Percentiles rank a stretch among this genome's conserved stretches.
Evolutionary conservation across 2,113 vertebrate species (phyloP).

Genomic region (Apaloderma vittatum): DNA sequence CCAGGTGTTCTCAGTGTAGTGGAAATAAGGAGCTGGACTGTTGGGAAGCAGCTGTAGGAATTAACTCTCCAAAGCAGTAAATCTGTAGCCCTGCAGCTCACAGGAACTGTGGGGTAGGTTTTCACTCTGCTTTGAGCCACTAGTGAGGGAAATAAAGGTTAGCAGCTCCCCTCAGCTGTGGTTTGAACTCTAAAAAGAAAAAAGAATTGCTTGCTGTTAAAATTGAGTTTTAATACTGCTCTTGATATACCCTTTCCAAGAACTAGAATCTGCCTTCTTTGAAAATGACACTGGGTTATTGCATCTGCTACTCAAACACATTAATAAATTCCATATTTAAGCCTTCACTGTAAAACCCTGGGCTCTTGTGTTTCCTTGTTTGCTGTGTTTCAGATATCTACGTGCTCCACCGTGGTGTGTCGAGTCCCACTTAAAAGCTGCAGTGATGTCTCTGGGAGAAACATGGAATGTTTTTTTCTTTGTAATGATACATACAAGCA

Average conservation of each 20-base stretch:
- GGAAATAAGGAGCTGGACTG: conserved; percentile 2
- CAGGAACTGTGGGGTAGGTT: background rate
- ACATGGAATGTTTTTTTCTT: background rate
- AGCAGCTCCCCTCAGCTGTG: background rate
- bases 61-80: background rate
- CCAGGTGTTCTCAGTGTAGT: background rate
- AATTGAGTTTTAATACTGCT: background rate
- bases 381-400: background rate
- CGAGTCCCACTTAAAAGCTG: background rate
- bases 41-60: conserved; percentile 52
- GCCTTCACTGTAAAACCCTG: background rate
- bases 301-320: conserved; percentile 40
- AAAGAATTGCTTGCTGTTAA: background rate
- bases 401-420: background rate
- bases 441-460: background rate
- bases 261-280: conserved; percentile 34
- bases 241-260: conserved; percentile 48
- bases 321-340: conserved; percentile 56
- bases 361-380: conserved; percentile 1
- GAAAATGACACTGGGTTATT: conserved; percentile 57
- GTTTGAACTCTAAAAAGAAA: background rate
- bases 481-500: background rate
- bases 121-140: background rate
- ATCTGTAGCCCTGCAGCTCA: background rate
- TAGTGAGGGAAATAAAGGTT: background rate